These are phyloP conservation scores for Chaetodon trifasciatus DNA, from an alignment of 2,797 vertebrate species.

Conservation along the genomic window DNA sequence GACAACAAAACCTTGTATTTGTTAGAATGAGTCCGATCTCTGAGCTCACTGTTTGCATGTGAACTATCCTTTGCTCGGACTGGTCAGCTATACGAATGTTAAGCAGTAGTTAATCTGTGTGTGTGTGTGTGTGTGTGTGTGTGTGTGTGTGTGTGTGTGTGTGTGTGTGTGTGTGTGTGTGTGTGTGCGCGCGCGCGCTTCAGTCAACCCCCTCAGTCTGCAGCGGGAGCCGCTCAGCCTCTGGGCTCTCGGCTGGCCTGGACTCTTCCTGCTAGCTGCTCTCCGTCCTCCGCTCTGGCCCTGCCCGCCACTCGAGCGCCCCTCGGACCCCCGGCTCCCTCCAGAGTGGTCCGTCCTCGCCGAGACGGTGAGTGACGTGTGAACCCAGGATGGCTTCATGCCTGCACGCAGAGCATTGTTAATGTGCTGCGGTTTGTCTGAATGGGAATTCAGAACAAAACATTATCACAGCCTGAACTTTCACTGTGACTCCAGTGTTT, in stretches of 20 bases:
- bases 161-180: slow-evolving; percentile 4
- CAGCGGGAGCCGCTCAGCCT: slow-evolving; percentile 82
- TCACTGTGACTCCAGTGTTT: not conserved
- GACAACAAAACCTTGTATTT: no score
- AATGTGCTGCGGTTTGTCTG: not conserved
- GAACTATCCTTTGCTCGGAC: not conserved
- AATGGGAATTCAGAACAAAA: not conserved
- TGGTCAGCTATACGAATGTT: no score
- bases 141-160: slow-evolving; percentile 8
- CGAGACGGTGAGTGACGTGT: slow-evolving; percentile 86
- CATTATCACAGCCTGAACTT: not conserved
- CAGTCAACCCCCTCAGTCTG: slow-evolving; percentile 67
- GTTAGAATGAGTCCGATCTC: not conserved
- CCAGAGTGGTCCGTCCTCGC: slow-evolving; percentile 80
- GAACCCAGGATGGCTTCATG: not conserved
- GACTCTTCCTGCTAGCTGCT: slow-evolving; percentile 89
- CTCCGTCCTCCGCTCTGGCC: slow-evolving; percentile 84
- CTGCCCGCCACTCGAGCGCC: slow-evolving; percentile 86
- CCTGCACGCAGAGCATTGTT: not conserved
- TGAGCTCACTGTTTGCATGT: not conserved
- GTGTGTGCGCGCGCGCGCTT: not conserved
- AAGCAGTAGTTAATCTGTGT: not conserved
- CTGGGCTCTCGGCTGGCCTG: slow-evolving; percentile 94
- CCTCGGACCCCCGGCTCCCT: slow-evolving; percentile 81
- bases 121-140: slow-evolving; percentile 3